Percentiles rank a stretch among this genome's conserved stretches.
Evolutionary conservation across 2,113 vertebrate genomes (phyloP).

Genomic region (Chamaea fasciata): DNA sequence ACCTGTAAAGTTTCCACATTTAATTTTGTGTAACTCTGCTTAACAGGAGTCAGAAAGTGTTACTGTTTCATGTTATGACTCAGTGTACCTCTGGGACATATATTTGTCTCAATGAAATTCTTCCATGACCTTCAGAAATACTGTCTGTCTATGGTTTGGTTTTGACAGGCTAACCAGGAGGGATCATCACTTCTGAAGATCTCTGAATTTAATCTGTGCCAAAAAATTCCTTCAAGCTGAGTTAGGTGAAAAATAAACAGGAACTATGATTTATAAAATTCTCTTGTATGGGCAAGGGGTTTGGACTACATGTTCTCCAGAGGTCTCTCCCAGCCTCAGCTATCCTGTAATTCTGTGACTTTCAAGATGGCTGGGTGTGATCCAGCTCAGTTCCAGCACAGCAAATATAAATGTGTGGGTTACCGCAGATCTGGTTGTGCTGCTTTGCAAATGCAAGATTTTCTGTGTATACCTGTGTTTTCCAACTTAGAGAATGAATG

Average conservation of each 20-base stretch:
- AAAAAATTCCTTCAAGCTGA: not conserved
- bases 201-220: not conserved
- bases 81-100: not conserved
- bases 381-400: not conserved
- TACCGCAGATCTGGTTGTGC: not conserved
- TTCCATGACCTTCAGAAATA: not conserved
- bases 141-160: not conserved
- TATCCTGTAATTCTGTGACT: not conserved
- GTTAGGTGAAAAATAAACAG: not conserved
- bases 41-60: not conserved
- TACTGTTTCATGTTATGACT: not conserved
- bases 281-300: not conserved
- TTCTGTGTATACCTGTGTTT: not conserved
- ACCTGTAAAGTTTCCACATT: not conserved
- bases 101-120: not conserved
- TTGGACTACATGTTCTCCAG: not conserved
- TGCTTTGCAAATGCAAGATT: not conserved
- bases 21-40: not conserved
- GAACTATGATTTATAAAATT: not conserved
- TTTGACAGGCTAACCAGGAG: not conserved
- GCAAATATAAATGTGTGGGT: not conserved
- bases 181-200: not conserved
- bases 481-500: not conserved
- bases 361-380: not conserved
- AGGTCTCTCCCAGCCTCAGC: not conserved